Conservation (phyloP, 1,140 invertebrate species). For the Pogonognathellus flavescens region DNA sequence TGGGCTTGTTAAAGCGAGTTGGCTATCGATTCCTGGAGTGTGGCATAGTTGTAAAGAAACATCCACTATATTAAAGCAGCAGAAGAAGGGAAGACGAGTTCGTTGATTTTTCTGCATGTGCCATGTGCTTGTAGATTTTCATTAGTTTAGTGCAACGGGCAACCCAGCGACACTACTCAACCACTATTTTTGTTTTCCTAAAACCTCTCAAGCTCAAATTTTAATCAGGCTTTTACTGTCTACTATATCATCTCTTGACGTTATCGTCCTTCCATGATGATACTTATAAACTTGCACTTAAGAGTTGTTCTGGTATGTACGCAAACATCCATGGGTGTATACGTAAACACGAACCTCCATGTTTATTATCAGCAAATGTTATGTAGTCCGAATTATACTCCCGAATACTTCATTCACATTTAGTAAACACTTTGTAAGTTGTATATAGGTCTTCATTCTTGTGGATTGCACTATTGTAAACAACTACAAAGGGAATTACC, state of each 20-base stretch:
- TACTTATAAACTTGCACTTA: no score
- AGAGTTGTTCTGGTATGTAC: no score
- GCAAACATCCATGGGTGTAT: no score
- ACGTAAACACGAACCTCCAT: no score
- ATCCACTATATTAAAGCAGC: neutral
- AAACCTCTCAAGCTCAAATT: conserved; percentile 44
- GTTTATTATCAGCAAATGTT: no score
- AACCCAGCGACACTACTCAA: conserved; percentile 7
- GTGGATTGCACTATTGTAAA: no score
- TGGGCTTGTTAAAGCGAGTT: neutral
- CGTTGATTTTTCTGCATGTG: conserved; percentile 34
- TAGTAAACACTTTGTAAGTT: no score
- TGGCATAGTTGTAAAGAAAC: no score
- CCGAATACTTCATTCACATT: no score
- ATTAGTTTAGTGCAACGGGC: conserved; percentile 32
- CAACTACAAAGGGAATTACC: no score
- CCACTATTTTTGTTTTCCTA: conserved; percentile 47
- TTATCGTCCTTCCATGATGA: neutral
- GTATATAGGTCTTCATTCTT: no score
- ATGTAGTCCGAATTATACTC: no score
- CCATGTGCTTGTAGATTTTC: conserved; percentile 38
- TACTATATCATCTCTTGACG: conserved; percentile 11
- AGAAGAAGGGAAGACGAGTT: neutral
- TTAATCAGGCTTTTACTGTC: conserved; percentile 26
- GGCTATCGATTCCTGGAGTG: conserved; percentile 18